Base-by-base conservation (phyloP, 2,113 vertebrate species). In the Rhea americana region DNA sequence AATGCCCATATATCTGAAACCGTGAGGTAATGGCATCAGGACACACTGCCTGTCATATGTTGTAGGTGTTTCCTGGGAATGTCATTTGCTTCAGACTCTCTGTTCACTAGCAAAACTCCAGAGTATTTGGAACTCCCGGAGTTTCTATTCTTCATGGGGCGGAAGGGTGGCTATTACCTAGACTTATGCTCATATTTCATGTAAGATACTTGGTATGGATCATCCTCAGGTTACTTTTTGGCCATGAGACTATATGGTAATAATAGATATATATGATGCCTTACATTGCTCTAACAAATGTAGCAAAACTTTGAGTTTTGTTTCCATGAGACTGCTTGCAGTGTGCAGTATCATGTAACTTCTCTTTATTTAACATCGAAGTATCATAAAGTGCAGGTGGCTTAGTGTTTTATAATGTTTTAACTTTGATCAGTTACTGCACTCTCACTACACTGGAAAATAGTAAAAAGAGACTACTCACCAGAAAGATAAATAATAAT, bases 191-290 rank as follows among this genome's bases (percentile, higher is more conserved):
- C 28, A 4, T 68, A 58, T 92, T 93, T 96, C 72, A 35, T 19
- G 8, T 21, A 47, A 85, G 91, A 26, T 26, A 39, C 68, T 48
- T 63, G 53, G 16, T 61, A 74, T 84, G 76, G 91, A 61, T 76
- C 45, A 68, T 87, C 8, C 68, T 95, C 55, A 37, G 67, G 63
- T 95, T 94, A 87, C 82, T 68, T 91, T 87, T 67, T 90, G 82
- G 70, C 80, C 63, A 4, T 25, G 72, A 47, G 74, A 21, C 28
- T 61, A 13, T 0, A 0, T 26, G 26, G 62, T 41, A 88, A 61
- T 63, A 85, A 32, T 39, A 83, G 56, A 63, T 66, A 16, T 21
- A 32, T 37, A 21, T 32, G 16, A 80, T 81, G 32, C 43, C 4
- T 1, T 59, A 35, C 16, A 7, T 50, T 0, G 1, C 41, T 87